Evolutionary conservation across 2,113 vertebrate genomes (phyloP), one percentile per base, ranked within the genome.

Genomic region (Zosterops lateralis): DNA sequence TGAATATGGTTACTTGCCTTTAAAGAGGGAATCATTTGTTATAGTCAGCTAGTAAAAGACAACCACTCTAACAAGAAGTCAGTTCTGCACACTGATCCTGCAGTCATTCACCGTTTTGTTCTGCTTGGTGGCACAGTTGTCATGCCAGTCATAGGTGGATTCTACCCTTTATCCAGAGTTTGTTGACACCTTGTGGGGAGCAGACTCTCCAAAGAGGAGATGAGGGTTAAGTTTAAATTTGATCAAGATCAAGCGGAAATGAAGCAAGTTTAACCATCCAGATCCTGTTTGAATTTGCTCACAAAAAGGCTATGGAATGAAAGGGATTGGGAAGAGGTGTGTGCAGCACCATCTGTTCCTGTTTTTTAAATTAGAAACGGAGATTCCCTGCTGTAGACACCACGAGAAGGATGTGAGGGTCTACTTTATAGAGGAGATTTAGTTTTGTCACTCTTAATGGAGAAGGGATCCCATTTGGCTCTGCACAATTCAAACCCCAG

Each of bases 311-410:
- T 85, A 6, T 62, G 25, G 36, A 79, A 76, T 68, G 70, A 83
- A 78, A 84, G 3, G 3, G 32, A 57, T 8, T 79, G n/a, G 54
- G 68, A 68, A 68, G 54, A 73, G 12, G 20, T 54, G 78, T 90
- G 71, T 82, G 67, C 71, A 96, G 87, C n/a, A 82, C 82, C 66
- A 76, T 93, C 67, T 91, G 92, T 61, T 87, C 38, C 20, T 85
- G 58, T 36, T 53, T 25, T 94, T 83, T 48, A 58, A 70, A 82
- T 45, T 32, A 68, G 82, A 80, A 81, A 75, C 26, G 60, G 65
- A 90, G 19, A 87, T 83, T 79, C 92, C 75, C 14, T 54, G 29
- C 51, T 80, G 62, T 53, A 91, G 42, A 26, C 1, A 1, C 42
- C 58, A 45, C 79, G 57, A 50, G 85, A 82, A 82, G 54, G 24